A percentile compares a stretch with the other conserved stretches of the same genome.
These are phyloP conservation scores for Plectropomus leopardus DNA, from an alignment of 2,113 vertebrate genomes.

Conservation along the genomic window DNA sequence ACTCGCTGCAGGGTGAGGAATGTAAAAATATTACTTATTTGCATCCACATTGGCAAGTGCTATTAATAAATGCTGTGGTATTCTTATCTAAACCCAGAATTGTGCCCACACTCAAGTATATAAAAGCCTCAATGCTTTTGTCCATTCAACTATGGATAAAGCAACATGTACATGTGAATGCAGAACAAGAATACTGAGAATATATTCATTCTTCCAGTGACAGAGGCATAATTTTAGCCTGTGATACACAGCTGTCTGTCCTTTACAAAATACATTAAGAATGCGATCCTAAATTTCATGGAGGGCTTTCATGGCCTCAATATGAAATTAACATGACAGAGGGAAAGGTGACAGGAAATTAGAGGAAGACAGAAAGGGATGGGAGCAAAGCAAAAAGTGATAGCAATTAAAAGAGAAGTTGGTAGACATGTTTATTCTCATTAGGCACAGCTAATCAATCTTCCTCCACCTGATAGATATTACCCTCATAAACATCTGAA, in stretches of 20 bases:
- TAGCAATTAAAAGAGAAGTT: slow-evolving; percentile 46
- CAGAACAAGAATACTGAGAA: background rate
- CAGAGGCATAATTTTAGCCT: slow-evolving; percentile 17
- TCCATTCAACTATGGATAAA: slow-evolving; percentile 8
- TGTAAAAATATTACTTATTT: slow-evolving; percentile 66
- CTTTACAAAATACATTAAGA: slow-evolving; percentile 14
- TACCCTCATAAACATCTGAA: slow-evolving; percentile 57
- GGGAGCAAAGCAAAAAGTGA: slow-evolving; percentile 3
- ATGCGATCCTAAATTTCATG: slow-evolving; percentile 22
- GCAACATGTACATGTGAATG: too few relatives aligned
- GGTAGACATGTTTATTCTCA: slow-evolving; percentile 57
- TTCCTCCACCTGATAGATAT: slow-evolving; percentile 50
- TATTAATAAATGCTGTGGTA: slow-evolving; percentile 48
- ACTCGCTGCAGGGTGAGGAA: slow-evolving; percentile 42
- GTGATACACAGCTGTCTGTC: slow-evolving; percentile 22
- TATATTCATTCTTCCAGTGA: background rate
- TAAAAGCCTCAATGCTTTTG: slow-evolving; percentile 1
- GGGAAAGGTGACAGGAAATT: slow-evolving; percentile 31
- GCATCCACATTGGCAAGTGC: slow-evolving; percentile 38
- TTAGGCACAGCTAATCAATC: slow-evolving; percentile 60
- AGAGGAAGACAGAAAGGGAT: slow-evolving; percentile 24
- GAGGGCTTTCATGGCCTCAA: slow-evolving; percentile 12
- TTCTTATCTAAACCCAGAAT: background rate
- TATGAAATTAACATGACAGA: slow-evolving; percentile 48
- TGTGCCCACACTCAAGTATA: background rate